phyloP scores from a whole-genome alignment of 2,797 vertebrate genomes.

The Eulemur coronatus region DNA sequence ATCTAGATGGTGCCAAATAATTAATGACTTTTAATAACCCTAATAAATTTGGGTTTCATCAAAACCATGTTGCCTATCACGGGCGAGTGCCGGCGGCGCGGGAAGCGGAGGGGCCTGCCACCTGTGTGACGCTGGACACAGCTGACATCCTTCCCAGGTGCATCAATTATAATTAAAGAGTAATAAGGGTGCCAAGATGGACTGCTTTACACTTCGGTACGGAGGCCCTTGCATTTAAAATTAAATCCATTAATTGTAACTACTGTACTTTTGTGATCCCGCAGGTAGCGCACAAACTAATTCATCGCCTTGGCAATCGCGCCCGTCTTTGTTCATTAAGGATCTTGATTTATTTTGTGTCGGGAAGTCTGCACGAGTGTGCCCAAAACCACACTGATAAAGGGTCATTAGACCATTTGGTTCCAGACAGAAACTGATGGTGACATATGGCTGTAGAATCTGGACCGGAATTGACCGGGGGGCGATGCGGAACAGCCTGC shows the following conservation, averaged over 20 bases:
- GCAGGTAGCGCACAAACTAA: conserved; percentile 74
- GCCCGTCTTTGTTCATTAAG: conserved; percentile 78
- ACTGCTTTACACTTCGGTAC: conserved; percentile 73
- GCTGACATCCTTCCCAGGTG: conserved; percentile 79
- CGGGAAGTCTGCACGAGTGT: conserved; percentile 20
- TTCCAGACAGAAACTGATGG: conserved; percentile 53
- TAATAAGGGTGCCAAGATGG: conserved; percentile 79
- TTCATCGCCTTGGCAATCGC: conserved; percentile 76
- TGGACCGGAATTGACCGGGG: conserved; percentile 65
- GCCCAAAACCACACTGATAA: conserved; percentile 73
- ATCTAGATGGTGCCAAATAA: conserved; percentile 81
- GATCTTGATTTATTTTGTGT: conserved; percentile 80
- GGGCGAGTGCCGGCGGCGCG: conserved; percentile 47
- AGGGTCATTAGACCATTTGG: conserved; percentile 67
- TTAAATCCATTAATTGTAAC: conserved; percentile 83
- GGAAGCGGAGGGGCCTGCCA: conserved; percentile 44
- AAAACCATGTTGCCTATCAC: conserved; percentile 76
- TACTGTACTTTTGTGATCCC: conserved; percentile 77
- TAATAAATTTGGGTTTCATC: conserved; percentile 84
- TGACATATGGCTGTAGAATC: conserved; percentile 60
- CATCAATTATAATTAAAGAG: conserved; percentile 85
- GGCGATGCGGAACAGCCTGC: conserved; percentile 59
- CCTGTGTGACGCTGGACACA: conserved; percentile 60
- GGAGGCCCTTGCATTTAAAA: conserved; percentile 76
- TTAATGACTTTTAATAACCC: conserved; percentile 83